phyloP scores from a whole-genome alignment of 2,113 vertebrate genomes.

The Periophthalmus modestus region DNA sequence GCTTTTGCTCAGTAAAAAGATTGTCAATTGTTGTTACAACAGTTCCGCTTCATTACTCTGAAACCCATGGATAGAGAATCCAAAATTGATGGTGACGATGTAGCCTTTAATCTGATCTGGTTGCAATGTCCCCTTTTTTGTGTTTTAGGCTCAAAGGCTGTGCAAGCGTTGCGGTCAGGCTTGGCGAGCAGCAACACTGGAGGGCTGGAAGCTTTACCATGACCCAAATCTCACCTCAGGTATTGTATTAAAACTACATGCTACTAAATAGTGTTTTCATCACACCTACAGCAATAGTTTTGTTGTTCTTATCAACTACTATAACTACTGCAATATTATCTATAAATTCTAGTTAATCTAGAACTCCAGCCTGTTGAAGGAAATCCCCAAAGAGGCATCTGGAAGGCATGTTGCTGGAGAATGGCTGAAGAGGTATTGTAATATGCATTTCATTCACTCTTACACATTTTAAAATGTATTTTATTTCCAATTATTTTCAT shows the following conservation, averaged over 20 bases:
- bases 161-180: conserved; percentile 97
- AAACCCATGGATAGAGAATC: too few species aligned
- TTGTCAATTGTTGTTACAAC: neutral
- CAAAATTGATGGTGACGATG: neutral
- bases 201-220: conserved; percentile 97
- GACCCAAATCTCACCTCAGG: conserved; percentile 92
- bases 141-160: conserved; percentile 87
- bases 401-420: conserved; percentile 97
- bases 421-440: conserved; percentile 94
- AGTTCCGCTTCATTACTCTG: too few species aligned
- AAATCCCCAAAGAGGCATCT: conserved; percentile 92
- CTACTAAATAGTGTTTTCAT: neutral
- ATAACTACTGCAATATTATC: neutral
- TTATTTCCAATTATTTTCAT: neutral
- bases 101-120: neutral
- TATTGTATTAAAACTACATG: conserved; percentile 41
- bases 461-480: neutral
- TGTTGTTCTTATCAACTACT: neutral
- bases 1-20: neutral
- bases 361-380: conserved; percentile 89
- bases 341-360: conserved; percentile 60
- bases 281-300: neutral
- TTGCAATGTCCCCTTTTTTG: conserved; percentile 28
- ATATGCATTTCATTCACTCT: neutral
- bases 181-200: conserved; percentile 95